phyloP scores from a whole-genome alignment of 2,797 vertebrate species.

The Pogoniulus pusillus region DNA sequence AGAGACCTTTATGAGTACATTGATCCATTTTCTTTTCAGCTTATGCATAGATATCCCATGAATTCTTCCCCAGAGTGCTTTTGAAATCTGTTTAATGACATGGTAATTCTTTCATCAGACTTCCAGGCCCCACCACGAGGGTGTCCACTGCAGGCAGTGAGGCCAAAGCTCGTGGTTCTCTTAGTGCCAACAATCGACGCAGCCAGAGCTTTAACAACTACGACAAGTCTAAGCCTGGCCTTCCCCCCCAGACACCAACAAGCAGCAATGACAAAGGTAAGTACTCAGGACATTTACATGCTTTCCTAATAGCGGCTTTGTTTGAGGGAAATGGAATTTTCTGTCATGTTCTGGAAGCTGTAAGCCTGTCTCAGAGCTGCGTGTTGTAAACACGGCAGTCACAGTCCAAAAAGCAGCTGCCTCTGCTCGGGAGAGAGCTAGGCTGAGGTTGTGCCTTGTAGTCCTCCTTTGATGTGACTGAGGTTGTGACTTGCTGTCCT shows the following conservation, averaged over 20 bases:
- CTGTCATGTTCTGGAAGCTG: not conserved
- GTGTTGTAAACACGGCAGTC: not conserved
- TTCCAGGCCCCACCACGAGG: slow-evolving; percentile 91
- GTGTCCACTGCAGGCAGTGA: slow-evolving; percentile 89
- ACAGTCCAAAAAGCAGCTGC: not conserved
- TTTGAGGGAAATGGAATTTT: not conserved
- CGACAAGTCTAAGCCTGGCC: slow-evolving; percentile 89
- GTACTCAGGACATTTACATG: not conserved
- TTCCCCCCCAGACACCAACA: slow-evolving; percentile 67
- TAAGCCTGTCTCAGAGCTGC: not conserved
- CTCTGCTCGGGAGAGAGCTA: not conserved
- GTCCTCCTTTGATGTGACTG: not conserved
- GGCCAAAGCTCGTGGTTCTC: slow-evolving; percentile 83
- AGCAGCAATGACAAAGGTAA: slow-evolving; percentile 86
- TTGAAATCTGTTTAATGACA: not conserved
- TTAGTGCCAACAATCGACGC: slow-evolving; percentile 87
- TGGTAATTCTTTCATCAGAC: slow-evolving; percentile 78
- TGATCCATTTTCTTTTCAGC: not conserved
- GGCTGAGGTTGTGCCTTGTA: not conserved
- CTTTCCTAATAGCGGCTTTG: accelerated
- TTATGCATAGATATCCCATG: slow-evolving; percentile 11
- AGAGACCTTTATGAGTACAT: not conserved
- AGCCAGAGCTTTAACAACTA: slow-evolving; percentile 93
- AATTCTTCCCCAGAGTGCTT: not conserved
- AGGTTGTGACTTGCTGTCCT: not conserved